phyloP scores from a whole-genome alignment of 2,113 vertebrate genomes.

The Ochotona curzoniae region DNA sequence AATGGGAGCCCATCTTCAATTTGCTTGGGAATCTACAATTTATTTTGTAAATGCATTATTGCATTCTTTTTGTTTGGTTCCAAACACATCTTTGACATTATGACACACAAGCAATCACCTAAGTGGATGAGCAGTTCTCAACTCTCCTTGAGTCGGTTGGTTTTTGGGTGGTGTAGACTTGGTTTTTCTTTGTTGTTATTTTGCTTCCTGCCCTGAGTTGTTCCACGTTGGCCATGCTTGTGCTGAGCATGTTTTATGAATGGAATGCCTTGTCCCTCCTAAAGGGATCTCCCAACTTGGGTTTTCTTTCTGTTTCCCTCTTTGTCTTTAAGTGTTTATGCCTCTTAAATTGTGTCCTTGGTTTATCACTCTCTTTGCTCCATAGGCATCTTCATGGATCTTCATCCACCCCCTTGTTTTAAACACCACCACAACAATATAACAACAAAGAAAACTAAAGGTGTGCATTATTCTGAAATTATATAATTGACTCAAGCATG shows the following conservation, averaged over 20 bases:
- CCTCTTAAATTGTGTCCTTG: neutral
- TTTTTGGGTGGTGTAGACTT: neutral
- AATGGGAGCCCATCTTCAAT: neutral
- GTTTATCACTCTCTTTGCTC: too few relatives aligned
- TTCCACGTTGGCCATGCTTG: neutral
- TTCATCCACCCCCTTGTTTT: neutral
- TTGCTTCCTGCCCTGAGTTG: neutral
- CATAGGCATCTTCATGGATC: too few relatives aligned
- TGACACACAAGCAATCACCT: neutral
- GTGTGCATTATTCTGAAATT: too few relatives aligned
- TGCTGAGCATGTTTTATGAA: neutral
- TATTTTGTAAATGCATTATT: neutral
- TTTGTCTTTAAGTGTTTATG: neutral
- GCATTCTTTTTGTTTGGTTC: neutral
- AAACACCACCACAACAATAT: neutral
- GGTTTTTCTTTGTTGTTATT: neutral
- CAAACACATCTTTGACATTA: neutral
- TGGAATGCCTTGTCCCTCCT: neutral
- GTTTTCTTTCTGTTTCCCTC: neutral
- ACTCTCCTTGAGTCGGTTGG: neutral
- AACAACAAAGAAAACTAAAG: too few relatives aligned
- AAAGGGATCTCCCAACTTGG: neutral
- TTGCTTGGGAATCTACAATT: neutral
- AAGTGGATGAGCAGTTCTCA: neutral
- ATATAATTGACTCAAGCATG: too few relatives aligned